These are phyloP conservation scores for Vanessa cardui DNA, from an alignment of 2,888 invertebrate genomes.

Conservation along the genomic window DNA sequence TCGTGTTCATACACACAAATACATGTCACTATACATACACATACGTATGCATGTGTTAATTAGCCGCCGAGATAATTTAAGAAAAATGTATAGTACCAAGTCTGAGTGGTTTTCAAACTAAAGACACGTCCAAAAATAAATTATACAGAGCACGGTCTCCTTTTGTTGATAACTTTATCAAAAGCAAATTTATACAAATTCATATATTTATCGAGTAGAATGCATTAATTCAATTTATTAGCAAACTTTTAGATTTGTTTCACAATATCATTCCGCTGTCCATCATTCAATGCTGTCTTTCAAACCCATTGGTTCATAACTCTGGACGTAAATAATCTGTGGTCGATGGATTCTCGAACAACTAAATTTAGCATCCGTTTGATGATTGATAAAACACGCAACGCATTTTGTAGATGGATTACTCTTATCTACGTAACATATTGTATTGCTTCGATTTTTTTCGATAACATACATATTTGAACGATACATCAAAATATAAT, in stretches of 20 bases:
- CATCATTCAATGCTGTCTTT: constrained; percentile 30
- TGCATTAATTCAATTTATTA: background rate
- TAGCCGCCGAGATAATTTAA: too few relatives aligned
- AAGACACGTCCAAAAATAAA: too few relatives aligned
- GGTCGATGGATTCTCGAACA: constrained; percentile 30
- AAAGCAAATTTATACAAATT: too few relatives aligned
- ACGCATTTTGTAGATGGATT: constrained; percentile 11
- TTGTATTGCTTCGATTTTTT: background rate
- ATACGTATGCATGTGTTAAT: too few relatives aligned
- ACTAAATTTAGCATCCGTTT: constrained; percentile 29
- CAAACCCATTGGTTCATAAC: constrained; percentile 30
- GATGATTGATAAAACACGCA: constrained; percentile 28
- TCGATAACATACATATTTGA: background rate
- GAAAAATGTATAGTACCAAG: too few relatives aligned
- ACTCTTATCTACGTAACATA: constrained; percentile 2
- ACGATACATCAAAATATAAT: background rate
- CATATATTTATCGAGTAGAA: too few relatives aligned
- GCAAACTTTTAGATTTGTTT: constrained; percentile 7
- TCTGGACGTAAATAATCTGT: constrained; percentile 19
- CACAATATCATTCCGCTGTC: constrained; percentile 17
- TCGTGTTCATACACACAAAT: too few relatives aligned
- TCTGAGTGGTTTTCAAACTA: too few relatives aligned
- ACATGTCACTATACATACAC: too few relatives aligned
- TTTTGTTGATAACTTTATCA: too few relatives aligned
- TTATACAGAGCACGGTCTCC: too few relatives aligned